Conservation (phyloP, 1,140 invertebrate genomes). For the Holcopasites calliopsidis region DNA sequence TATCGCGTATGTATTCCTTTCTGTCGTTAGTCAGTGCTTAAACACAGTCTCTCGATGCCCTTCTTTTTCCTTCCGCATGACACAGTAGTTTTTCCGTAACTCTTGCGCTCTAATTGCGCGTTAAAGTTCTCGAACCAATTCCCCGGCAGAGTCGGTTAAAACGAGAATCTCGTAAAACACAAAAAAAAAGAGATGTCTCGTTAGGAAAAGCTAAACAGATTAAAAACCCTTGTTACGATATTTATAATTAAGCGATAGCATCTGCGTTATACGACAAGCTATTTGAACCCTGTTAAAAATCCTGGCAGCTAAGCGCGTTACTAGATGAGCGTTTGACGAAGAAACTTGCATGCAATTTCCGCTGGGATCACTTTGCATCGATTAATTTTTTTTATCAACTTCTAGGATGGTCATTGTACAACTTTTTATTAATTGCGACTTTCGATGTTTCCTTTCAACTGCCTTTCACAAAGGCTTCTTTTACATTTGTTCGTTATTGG, state of each 20-base stretch:
- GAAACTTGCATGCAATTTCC: not conserved
- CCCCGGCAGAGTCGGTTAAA: not conserved
- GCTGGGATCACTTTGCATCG: not conserved
- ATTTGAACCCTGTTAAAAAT: not conserved
- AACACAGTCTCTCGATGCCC: no score
- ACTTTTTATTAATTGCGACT: no score
- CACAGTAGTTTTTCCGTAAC: not conserved
- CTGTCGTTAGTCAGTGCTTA: conserved; percentile 3
- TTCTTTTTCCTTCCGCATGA: not conserved
- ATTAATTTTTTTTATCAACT: not conserved
- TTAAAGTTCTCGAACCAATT: not conserved
- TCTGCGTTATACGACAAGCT: not conserved
- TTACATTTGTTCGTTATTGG: no score
- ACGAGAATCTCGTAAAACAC: not conserved
- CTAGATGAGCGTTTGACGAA: not conserved
- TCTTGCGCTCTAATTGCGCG: not conserved
- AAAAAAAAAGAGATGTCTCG: not conserved
- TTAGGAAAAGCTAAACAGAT: not conserved
- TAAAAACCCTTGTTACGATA: conserved; percentile 2
- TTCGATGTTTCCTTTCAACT: no score
- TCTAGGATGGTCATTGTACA: no score
- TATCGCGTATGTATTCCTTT: conserved; percentile 31
- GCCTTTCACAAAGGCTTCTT: no score
- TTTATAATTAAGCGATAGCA: not conserved
- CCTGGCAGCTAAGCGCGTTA: not conserved